Percentiles rank a stretch among this genome's conserved stretches.
Conservation (phyloP, 1,140 invertebrate species). For the Aphis craccivora region DNA sequence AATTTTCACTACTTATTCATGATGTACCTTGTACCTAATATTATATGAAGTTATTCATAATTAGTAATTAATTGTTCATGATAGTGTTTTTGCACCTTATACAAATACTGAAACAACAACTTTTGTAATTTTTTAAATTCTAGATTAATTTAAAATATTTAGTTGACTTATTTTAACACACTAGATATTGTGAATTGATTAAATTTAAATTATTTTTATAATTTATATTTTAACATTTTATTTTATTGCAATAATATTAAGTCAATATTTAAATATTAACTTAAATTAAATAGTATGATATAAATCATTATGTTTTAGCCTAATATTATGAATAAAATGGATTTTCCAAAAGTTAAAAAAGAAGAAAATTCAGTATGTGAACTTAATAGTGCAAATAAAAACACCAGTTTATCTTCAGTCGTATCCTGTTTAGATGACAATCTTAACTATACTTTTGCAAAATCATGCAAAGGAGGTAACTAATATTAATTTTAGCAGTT, state of each 20-base stretch:
- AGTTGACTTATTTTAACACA: not conserved
- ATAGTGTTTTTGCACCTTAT: not conserved
- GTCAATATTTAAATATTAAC: not conserved
- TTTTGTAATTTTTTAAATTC: not conserved
- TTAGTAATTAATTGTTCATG: not conserved
- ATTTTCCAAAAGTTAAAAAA: not conserved
- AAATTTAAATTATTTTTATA: not conserved
- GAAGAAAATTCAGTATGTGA: not conserved
- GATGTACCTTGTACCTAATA: not conserved
- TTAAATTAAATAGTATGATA: not conserved
- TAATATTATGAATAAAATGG: slow-evolving; percentile 27
- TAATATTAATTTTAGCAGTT: not conserved
- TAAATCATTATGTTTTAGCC: slow-evolving; percentile 18
- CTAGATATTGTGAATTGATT: not conserved
- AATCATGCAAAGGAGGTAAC: slow-evolving; percentile 54
- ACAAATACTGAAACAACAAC: not conserved
- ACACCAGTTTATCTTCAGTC: not conserved
- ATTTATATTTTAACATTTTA: not conserved
- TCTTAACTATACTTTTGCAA: slow-evolving; percentile 51
- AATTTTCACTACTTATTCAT: not conserved
- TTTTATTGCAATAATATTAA: not conserved
- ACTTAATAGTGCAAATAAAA: not conserved
- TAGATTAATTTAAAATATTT: not conserved
- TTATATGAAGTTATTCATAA: not conserved
- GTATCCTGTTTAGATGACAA: slow-evolving; percentile 30